Base-by-base conservation (phyloP, 1,140 invertebrate species). In the Drosophila prosaltans region DNA sequence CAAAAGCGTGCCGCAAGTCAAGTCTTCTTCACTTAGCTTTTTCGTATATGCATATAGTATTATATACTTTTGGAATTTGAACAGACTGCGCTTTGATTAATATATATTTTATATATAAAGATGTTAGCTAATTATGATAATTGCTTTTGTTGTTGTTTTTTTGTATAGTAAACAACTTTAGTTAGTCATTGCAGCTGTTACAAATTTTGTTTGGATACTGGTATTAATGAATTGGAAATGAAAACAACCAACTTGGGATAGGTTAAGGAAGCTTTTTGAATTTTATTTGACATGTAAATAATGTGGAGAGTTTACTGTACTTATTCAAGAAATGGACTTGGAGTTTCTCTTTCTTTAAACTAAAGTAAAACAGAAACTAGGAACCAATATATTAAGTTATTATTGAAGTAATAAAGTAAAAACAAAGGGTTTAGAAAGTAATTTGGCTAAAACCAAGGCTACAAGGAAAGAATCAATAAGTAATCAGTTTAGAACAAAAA, bases 1-100 rank as follows among this genome's bases (percentile, higher is more conserved):
- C 55, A 39, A 70, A 80, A 74, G 81, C 78, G 74, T 85, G 81
- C 74, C 74, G n/a, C 32, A 21, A 48, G 8, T 32, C 30, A 54
- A 55, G 40, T 26, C 40, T 40, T 30, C 4, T 16, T 16, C 16
- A 16, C 16, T 16, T 16, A 16, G 16, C 0, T 16, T 16, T 16
- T 16, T 16, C 16, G 28, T 30, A 9, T 55, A 8, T 28, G 41
- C 54, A 39, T 6, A 36, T 16, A 21, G 59, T 54, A 16, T 9
- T 24, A n/a, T 26, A 60, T 39, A 24, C 36, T 63, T 40, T 77
- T 80, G 69, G 69, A 74, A 77, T 80, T 84, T 78, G 65, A 64
- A 61, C 77, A 40, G 61, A 36, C 11, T 24, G 45, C 10, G 28
- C 3, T 48, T 21, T 2, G 24, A 8, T 16, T 36, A 24, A 2